Evolutionary conservation across 2,797 vertebrate genomes (phyloP), one percentile per base, ranked within the genome.

Genomic region (Xyrichtys novacula): DNA sequence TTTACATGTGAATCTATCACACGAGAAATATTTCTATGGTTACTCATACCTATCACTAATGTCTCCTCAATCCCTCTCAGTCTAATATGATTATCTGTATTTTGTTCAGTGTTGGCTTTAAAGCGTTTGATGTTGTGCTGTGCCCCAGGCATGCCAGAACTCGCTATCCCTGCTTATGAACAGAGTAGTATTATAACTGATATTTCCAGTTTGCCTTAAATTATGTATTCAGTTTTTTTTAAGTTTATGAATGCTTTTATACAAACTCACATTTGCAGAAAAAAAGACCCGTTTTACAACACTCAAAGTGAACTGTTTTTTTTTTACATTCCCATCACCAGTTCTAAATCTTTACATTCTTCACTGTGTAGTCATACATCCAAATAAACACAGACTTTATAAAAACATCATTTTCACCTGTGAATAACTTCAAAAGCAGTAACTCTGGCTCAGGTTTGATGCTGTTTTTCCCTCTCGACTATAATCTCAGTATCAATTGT

Each of bases 311-410:
- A 76, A 36, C 48, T 55, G 56, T 64, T 55, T 71, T 40, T 55
- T 52, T 64, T 55, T 71, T 40, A 66, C 46, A 38, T 74, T 14
- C 50, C 38, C 38, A 38, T 56, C 72, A 22, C 25, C 34, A 6
- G 26, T 46, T 62, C 40, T 25, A 4, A 8, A 54, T 17, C 15
- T 14, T 15, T n/a, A n/a, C n/a, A n/a, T n/a, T n/a, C n/a, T n/a
- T n/a, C n/a, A n/a, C n/a, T n/a, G n/a, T n/a, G n/a, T n/a, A n/a
- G n/a, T n/a, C n/a, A n/a, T n/a, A n/a, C n/a, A n/a, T n/a, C n/a
- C n/a, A n/a, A n/a, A n/a, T n/a, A n/a, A 28, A 11, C 43, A 38
- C 47, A 53, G 15, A 26, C 42, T 10, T 7, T 29, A 29, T 47
- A 4, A 43, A 49, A 56, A 23, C 47, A 36, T 43, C 38, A 26